These are phyloP conservation scores for Pseudomyrmex dendroicus DNA, from an alignment of 1,140 invertebrate genomes.

Conservation along the genomic window DNA sequence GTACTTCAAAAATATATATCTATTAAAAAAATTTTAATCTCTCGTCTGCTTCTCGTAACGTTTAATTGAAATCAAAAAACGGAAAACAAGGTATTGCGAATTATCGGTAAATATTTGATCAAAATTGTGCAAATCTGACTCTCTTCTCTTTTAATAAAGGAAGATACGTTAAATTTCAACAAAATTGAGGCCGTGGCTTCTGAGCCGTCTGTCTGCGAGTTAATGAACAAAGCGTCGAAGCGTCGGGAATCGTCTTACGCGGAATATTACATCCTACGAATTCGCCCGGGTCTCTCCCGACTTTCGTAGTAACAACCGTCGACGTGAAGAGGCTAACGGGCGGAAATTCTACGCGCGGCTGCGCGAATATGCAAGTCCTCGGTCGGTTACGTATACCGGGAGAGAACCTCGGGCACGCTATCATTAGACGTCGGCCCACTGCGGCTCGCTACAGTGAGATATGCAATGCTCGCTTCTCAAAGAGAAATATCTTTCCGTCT, in stretches of 20 bases:
- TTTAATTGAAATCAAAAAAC: neutral
- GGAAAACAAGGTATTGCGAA: neutral
- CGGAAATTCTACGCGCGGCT: conserved; percentile 62
- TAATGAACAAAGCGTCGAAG: conserved; percentile 43
- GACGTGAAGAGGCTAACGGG: conserved; percentile 65
- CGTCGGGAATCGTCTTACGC: conserved; percentile 33
- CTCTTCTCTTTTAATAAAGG: neutral
- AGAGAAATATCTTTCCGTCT: conserved; percentile 17
- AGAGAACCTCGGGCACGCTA: neutral
- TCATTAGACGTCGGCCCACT: conserved; percentile 55
- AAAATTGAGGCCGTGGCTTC: neutral
- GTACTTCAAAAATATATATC: neutral
- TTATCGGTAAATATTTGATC: neutral
- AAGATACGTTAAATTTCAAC: conserved; percentile 5
- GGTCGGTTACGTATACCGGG: conserved; percentile 3
- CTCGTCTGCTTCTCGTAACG: neutral
- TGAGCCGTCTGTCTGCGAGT: conserved; percentile 21
- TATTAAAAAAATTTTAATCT: neutral
- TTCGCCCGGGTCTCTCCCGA: conserved; percentile 48
- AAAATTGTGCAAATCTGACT: neutral
- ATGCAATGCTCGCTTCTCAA: conserved; percentile 29
- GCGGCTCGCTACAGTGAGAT: conserved; percentile 18
- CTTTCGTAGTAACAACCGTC: conserved; percentile 55
- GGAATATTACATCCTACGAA: conserved; percentile 46
- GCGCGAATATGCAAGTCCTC: conserved; percentile 42